Percentiles rank a stretch among this genome's conserved stretches.
Conservation (phyloP, 2,797 vertebrate species). For the Pangasius mekongensis region DNA sequence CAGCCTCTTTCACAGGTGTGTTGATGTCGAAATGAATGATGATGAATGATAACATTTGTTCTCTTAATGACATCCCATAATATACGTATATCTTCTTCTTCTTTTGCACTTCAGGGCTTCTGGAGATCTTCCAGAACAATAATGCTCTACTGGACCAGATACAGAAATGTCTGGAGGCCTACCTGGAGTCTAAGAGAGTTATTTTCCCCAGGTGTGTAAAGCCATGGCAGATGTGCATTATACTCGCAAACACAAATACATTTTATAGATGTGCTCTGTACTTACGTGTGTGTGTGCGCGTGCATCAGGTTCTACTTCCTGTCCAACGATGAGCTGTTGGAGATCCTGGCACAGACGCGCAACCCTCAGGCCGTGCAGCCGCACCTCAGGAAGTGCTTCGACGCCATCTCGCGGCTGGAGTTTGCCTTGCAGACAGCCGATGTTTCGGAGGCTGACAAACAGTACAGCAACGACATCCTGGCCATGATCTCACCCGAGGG, state of each 20-base stretch:
- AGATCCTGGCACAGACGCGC: conserved; percentile 84
- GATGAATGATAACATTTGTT: background rate
- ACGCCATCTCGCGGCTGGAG: conserved; percentile 79
- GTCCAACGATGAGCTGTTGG: conserved; percentile 86
- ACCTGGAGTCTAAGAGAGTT: conserved; percentile 88
- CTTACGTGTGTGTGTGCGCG: background rate
- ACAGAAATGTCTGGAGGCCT: conserved; percentile 86
- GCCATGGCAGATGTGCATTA: background rate
- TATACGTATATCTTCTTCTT: background rate
- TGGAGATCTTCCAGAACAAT: conserved; percentile 84
- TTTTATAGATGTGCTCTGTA: background rate
- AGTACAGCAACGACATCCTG: conserved; percentile 83
- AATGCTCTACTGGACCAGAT: conserved; percentile 85
- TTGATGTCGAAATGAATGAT: background rate
- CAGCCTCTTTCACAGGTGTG: background rate
- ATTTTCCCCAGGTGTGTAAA: conserved; percentile 81
- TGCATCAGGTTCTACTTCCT: conserved; percentile 85
- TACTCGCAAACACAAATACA: conserved; percentile 24
- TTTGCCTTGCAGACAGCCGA: conserved; percentile 73
- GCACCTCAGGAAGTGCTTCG: conserved; percentile 87
- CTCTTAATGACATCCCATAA: background rate
- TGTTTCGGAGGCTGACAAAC: conserved; percentile 65
- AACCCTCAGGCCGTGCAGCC: conserved; percentile 88
- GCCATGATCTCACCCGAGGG: conserved; percentile 85
- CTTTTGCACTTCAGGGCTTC: conserved; percentile 70